Evolutionary conservation across 1,140 invertebrate species (phyloP).

Genomic region (Bemisia tabaci): DNA sequence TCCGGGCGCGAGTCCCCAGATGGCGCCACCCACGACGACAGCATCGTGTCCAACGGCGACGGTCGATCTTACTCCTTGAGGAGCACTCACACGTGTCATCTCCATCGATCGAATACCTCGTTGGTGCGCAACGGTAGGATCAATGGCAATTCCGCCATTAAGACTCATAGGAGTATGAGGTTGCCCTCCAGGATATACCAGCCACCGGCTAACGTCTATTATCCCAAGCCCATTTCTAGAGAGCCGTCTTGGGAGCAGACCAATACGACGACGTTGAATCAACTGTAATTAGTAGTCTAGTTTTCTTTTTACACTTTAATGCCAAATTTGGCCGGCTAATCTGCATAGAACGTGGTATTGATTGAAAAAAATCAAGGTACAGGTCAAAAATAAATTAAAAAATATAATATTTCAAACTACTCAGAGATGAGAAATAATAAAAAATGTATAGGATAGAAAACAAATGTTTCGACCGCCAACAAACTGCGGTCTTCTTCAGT

Average conservation of each 20-base stretch:
- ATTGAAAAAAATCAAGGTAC: too few species aligned
- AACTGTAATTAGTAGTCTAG: too few species aligned
- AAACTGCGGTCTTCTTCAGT: too few species aligned
- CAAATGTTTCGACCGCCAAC: too few species aligned
- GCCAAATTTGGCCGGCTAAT: too few species aligned
- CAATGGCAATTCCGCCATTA: neutral
- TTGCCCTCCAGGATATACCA: neutral
- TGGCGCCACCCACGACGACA: conserved; percentile 59
- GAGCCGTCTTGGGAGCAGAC: neutral
- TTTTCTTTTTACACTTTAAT: too few species aligned
- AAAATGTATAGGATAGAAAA: too few species aligned
- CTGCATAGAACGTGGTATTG: too few species aligned
- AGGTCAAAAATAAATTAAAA: too few species aligned
- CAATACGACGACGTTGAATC: neutral
- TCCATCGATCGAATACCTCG: conserved; percentile 45
- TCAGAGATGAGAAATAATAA: too few species aligned
- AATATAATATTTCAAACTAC: too few species aligned
- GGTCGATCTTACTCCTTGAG: conserved; percentile 38
- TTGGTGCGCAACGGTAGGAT: conserved; percentile 35
- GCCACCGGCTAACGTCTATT: neutral
- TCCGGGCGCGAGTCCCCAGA: conserved; percentile 50
- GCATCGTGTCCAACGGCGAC: conserved; percentile 58
- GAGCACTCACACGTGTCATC: conserved; percentile 20
- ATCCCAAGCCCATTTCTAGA: neutral
- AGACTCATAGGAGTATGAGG: neutral